These are phyloP conservation scores for Catalaphyllia jardinei DNA, from an alignment of 64 coral and sea anemone genomes.

Conservation along the genomic window DNA sequence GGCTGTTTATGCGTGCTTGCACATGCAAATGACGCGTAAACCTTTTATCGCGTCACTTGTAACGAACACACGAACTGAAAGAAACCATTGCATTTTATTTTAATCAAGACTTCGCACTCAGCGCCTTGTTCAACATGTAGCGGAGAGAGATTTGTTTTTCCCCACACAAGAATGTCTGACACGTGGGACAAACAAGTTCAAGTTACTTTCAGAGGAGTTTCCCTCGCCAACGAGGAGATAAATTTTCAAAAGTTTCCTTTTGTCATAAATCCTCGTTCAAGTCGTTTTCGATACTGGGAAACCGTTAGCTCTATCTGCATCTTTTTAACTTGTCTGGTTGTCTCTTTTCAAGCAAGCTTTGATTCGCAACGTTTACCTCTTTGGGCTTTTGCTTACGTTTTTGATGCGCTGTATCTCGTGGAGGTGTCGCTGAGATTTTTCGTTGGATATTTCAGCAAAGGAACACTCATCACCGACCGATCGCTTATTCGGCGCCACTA, in stretches of 20 bases:
- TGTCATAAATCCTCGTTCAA: slow-evolving; percentile 59
- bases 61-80: background rate
- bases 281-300: slow-evolving; percentile 64
- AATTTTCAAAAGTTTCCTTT: slow-evolving; percentile 14
- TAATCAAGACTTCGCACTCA: background rate
- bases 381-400: slow-evolving; percentile 64
- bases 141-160: background rate
- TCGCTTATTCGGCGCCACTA: slow-evolving; percentile 56
- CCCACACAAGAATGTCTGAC: background rate
- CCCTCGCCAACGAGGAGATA: slow-evolving; percentile 52
- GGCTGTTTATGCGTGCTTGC: background rate
- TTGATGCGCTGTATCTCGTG: slow-evolving; percentile 71
- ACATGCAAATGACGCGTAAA: background rate
- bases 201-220: slow-evolving; percentile 77
- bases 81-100: background rate
- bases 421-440: too few relatives aligned
- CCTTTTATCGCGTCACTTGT: slow-evolving; percentile 4
- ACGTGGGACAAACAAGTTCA: slow-evolving; percentile 48
- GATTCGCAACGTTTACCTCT: slow-evolving; percentile 23
- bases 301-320: slow-evolving; percentile 25
- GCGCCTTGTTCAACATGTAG: background rate
- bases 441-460: slow-evolving; percentile 70
- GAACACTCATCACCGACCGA: slow-evolving; percentile 66
- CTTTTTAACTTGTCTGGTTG: too few relatives aligned
- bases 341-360: slow-evolving; percentile 83